Base-by-base conservation (phyloP, 2,113 vertebrate species). In the Centrocercus urophasianus region DNA sequence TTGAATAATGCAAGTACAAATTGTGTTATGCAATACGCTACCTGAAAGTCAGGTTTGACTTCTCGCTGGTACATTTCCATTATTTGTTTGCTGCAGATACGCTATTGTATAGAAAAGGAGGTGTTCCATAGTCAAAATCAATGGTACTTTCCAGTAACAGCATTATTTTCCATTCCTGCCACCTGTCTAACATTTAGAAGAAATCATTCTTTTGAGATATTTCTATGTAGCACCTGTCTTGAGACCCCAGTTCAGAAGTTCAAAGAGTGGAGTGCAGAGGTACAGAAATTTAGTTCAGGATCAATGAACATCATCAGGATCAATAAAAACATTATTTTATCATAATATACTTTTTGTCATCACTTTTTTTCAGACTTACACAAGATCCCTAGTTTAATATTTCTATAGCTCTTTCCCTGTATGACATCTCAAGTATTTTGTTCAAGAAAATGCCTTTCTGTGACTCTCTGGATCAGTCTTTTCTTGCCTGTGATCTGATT, bases 61-160 rank as follows among this genome's bases (percentile, higher is more conserved):
- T 95, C 87, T 93, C 71, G 28, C 71, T 84, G 42, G 94, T 96
- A 93, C 63, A 78, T 93, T 95, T 96, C 96, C 96, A 96, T 87
- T 91, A 60, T 92, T 93, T 95, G 67, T 90, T 95, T 95, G 86
- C 82, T 91, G 90, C 93, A 50, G 40, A 80, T 79, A 73, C 64
- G 42, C 24, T 63, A 50, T 66, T 78, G 11, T 57, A 38, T 61
- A 85, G 86, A 36, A 71, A 32, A 54, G 27, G 59, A 73, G 75
- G n/a, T 91, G 60, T 45, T 73, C n/a, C 56, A 54, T 6, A 56
- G 14, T 64, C 91, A 74, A 89, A 92, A 87, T 59, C 67, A 59
- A 1, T 13, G 10, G 40, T 73, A 27, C 27, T 83, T 83, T 89
- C 13, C 50, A 54, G 42, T 63, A 61, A 11, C 45, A 45, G 50